Evolutionary conservation across 2,113 vertebrate genomes (phyloP).

Genomic region (Eulemur macaco): DNA sequence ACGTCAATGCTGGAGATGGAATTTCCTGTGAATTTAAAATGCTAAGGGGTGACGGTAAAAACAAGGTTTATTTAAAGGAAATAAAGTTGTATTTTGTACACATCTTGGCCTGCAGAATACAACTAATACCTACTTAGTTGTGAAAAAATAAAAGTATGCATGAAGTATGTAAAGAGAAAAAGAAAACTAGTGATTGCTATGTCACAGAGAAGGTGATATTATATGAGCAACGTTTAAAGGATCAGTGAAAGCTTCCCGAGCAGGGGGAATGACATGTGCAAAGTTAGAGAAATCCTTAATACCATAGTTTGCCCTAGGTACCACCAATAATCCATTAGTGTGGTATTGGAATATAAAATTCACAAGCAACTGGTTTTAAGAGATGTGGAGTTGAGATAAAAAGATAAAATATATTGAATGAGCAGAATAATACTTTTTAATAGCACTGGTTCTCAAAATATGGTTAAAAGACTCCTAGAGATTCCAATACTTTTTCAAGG

Average conservation of each 20-base stretch:
- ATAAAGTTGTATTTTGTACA: not conserved
- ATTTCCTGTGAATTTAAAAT: not conserved
- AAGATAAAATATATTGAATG: not conserved
- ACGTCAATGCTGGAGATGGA: not conserved
- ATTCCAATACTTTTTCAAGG: not conserved
- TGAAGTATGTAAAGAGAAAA: not conserved
- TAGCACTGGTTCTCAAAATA: not conserved
- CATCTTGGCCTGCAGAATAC: not conserved
- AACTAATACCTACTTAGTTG: not conserved
- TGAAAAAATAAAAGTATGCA: not conserved
- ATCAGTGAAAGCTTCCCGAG: not conserved
- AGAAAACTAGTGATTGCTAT: not conserved
- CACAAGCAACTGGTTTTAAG: not conserved
- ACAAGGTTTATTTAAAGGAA: not conserved
- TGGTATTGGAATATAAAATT: not conserved
- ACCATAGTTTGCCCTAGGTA: not conserved
- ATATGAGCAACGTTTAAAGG: not conserved
- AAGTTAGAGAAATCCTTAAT: not conserved
- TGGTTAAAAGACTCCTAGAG: not conserved
- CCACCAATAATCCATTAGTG: not conserved
- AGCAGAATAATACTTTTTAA: not conserved
- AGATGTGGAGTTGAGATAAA: not conserved
- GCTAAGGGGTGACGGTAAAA: not conserved
- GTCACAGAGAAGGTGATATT: not conserved
- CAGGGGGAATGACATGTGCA: not conserved